These are phyloP conservation scores for Herminia tarsipennalis DNA, from an alignment of 2,888 invertebrate genomes.

Conservation along the genomic window DNA sequence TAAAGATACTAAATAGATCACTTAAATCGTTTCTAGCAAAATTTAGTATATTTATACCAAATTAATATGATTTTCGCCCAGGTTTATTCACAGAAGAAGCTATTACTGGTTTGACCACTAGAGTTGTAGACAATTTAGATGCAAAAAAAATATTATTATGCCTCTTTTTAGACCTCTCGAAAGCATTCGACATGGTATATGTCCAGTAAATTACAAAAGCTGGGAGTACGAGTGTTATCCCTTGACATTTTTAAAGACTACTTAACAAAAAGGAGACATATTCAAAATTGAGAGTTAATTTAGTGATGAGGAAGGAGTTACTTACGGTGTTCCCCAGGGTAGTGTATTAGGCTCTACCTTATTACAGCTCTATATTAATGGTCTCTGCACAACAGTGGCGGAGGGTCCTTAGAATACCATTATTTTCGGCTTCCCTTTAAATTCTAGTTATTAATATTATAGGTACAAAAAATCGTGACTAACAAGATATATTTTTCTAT, in stretches of 20 bases:
- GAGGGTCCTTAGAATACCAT: too few species aligned
- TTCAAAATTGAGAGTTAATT: neutral
- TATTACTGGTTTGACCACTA: neutral
- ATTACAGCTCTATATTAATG: neutral
- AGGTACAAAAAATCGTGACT: too few species aligned
- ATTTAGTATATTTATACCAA: neutral
- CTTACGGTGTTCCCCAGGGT: neutral
- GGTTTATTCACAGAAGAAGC: slow-evolving; percentile 1
- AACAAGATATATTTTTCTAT: too few species aligned
- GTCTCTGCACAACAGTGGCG: neutral
- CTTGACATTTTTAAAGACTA: neutral
- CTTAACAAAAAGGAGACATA: neutral
- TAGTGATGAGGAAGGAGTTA: neutral
- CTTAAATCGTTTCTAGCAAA: neutral
- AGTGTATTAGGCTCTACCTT: neutral
- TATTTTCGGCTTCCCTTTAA: too few species aligned
- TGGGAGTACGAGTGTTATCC: neutral
- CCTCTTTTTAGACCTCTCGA: neutral
- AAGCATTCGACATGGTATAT: neutral
- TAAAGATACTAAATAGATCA: slow-evolving; percentile 1
- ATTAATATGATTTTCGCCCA: slow-evolving; percentile 1
- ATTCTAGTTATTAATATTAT: too few species aligned
- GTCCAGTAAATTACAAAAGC: neutral
- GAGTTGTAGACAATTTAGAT: slow-evolving; percentile 1
- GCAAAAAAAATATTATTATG: neutral